Conservation (phyloP, 1,140 invertebrate species). For the Portunus trituberculatus region DNA sequence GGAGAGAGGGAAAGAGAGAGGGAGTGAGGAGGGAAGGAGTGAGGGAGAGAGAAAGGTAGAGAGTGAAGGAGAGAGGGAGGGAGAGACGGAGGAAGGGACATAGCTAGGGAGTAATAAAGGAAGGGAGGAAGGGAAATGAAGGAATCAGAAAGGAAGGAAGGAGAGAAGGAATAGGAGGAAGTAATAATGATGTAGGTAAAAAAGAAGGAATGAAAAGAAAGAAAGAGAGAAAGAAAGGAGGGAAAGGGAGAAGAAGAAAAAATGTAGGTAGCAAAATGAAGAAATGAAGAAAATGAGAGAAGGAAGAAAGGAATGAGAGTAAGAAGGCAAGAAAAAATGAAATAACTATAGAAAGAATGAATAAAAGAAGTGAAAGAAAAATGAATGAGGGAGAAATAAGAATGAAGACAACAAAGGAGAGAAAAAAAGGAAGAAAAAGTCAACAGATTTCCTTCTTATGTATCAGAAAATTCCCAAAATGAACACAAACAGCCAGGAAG, state of each 20-base stretch:
- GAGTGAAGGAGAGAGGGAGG: not conserved
- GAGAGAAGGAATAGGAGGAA: not conserved
- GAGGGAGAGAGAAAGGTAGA: not conserved
- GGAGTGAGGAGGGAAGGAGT: not conserved
- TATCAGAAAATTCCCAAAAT: too few species aligned
- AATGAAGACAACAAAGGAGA: not conserved
- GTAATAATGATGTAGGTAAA: not conserved
- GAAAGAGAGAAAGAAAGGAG: not conserved
- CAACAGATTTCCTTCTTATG: too few species aligned
- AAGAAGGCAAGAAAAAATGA: not conserved
- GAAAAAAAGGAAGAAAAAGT: not conserved
- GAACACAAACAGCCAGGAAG: not conserved
- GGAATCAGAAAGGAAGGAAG: too few species aligned
- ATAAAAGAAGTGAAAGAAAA: not conserved
- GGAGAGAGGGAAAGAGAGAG: not conserved
- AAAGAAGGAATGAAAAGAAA: not conserved
- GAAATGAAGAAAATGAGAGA: not conserved
- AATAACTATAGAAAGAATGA: not conserved
- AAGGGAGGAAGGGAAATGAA: too few species aligned
- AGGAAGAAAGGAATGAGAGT: not conserved
- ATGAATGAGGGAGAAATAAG: not conserved
- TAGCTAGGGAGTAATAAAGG: not conserved
- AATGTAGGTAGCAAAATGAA: not conserved
- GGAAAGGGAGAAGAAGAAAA: not conserved
- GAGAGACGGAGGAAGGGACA: not conserved